These are phyloP conservation scores for Platichthys flesus DNA, from an alignment of 2,113 vertebrate genomes.

Conservation along the genomic window DNA sequence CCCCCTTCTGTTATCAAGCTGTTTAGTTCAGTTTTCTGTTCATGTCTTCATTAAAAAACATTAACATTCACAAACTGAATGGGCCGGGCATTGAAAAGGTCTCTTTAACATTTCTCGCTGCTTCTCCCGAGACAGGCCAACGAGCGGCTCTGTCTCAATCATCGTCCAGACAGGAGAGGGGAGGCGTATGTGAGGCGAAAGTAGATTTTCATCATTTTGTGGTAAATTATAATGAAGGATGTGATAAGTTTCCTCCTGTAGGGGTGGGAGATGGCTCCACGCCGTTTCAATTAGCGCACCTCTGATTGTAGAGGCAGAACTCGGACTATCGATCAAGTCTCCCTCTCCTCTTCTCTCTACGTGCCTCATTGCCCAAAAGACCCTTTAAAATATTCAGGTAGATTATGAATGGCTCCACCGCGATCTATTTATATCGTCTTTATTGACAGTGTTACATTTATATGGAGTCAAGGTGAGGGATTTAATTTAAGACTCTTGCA, in stretches of 20 bases:
- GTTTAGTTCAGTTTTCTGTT: constrained; percentile 88
- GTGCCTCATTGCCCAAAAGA: constrained; percentile 79
- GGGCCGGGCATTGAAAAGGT: constrained; percentile 95
- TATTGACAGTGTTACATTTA: constrained; percentile 84
- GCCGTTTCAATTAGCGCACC: constrained; percentile 76
- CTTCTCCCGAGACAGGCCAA: constrained; percentile 53
- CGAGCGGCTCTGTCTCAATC: constrained; percentile 94
- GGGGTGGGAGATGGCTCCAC: constrained; percentile 57
- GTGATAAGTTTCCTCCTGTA: constrained; percentile 57
- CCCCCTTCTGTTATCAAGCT: constrained; percentile 84
- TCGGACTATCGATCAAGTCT: constrained; percentile 78
- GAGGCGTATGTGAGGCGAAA: constrained; percentile 36
- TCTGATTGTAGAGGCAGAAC: constrained; percentile 79
- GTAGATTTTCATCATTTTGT: constrained; percentile 43
- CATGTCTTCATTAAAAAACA: constrained; percentile 95
- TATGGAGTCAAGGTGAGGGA: constrained; percentile 79
- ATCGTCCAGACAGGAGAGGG: constrained; percentile 72
- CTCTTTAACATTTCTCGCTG: constrained; percentile 96
- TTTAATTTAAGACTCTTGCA: constrained; percentile 76
- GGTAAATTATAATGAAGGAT: constrained; percentile 61
- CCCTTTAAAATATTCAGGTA: constrained; percentile 84
- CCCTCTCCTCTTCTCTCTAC: constrained; percentile 46
- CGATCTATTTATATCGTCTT: constrained; percentile 81
- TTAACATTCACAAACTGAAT: constrained; percentile 96
- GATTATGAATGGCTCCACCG: constrained; percentile 82